Evolutionary conservation across 2,113 vertebrate species (phyloP), one percentile per base, ranked within the genome.

Genomic region (Psilopsiagon aymara): DNA sequence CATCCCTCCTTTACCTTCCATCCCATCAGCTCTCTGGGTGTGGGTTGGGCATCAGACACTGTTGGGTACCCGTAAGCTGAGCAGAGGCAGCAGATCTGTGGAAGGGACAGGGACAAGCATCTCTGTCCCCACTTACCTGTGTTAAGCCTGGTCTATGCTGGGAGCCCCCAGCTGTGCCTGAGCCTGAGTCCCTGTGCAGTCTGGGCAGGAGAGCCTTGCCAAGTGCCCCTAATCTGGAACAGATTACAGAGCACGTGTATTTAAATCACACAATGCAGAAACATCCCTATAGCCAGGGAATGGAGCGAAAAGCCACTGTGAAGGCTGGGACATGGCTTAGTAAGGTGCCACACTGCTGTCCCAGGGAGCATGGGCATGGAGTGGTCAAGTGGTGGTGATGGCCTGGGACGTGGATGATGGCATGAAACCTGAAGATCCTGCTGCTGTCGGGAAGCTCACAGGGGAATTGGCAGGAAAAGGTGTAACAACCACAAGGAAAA

Each of bases 191-290:
- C 71, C 87, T 21, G 74, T 43, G 14, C 73, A 87, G 73, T 4
- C 52, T 81, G 90, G 87, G 73, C 75, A 84, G 68, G 71, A 80
- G 28, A 94, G 49, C 63, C 41, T 31, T 86, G 80, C 90, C 92
- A 53, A 41, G 67, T 14, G 25, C 55, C 76, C 46, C 83, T 43
- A 13, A 53, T 66, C 82, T 28, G 82, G 60, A 82, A 25, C 82
- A 82, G 75, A 68, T 44, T 86, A 81, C 84, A 68, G 14, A 90
- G 62, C 68, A n/a, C 64, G 81, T 76, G 94, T 37, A n/a, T 76
- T 91, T 16, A 80, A 91, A 73, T 74, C 63, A 69, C 90, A 70
- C 63, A 11, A n/a, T 25, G 71, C 76, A 83, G 76, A 59, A 88
- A 64, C 49, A 71, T 52, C 92, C 86, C 51, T n/a, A 13, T 33